Conservation (phyloP, 2,888 invertebrate species). For the Escarpia spicata region DNA sequence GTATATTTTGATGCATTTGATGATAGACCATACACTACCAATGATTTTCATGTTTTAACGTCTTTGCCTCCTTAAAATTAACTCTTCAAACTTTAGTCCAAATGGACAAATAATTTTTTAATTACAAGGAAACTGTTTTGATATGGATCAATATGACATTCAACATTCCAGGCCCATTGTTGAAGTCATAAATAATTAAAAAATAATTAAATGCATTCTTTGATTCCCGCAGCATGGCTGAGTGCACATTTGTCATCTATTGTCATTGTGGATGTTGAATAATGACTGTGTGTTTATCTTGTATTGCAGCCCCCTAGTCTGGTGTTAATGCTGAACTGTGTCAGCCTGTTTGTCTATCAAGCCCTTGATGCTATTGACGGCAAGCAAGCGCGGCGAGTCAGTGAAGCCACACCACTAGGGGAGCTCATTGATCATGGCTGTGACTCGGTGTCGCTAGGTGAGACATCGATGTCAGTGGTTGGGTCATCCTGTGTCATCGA, state of each 20-base stretch:
- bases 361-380: conserved; percentile 99
- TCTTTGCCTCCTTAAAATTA: too few species aligned
- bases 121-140: too few species aligned
- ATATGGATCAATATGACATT: too few species aligned
- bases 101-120: too few species aligned
- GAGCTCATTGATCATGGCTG: conserved; percentile 99
- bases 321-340: conserved; percentile 89
- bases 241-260: not conserved
- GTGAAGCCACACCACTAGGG: conserved; percentile 90
- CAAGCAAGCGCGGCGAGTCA: conserved; percentile 96
- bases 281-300: not conserved
- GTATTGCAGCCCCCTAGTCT: conserved; percentile 79
- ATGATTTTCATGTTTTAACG: too few species aligned
- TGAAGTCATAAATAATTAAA: not conserved
- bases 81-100: too few species aligned
- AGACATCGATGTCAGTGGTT: conserved; percentile 17
- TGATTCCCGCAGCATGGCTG: not conserved
- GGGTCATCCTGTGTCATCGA: not conserved
- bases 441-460: conserved; percentile 90
- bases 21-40: too few species aligned
- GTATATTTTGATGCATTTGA: too few species aligned
- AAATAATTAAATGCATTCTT: not conserved
- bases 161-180: too few species aligned
- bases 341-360: conserved; percentile 96
- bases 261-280: not conserved